phyloP scores from a whole-genome alignment of 2,888 invertebrate genomes.

The Archips crataeganus region DNA sequence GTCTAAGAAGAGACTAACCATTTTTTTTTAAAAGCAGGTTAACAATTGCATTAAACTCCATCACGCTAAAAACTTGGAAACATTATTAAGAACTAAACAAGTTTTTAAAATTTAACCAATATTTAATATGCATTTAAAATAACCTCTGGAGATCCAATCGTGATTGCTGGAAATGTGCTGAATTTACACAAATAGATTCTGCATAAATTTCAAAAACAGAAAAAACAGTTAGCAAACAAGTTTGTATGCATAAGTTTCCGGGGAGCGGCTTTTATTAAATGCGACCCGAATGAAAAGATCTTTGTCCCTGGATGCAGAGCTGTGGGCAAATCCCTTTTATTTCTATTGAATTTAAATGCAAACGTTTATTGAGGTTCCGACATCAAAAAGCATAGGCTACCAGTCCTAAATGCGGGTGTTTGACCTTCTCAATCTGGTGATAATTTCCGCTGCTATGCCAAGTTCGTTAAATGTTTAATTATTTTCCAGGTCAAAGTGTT shows the following conservation, averaged over 20 bases:
- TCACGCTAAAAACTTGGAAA: too few relatives aligned
- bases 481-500: slow-evolving; percentile 90
- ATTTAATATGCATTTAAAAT: not conserved
- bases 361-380: slow-evolving; percentile 12
- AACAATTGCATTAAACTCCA: too few relatives aligned
- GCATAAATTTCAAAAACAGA: slow-evolving; percentile 4
- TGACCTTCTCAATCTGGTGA: not conserved
- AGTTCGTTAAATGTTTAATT: slow-evolving; percentile 16
- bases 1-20: too few relatives aligned
- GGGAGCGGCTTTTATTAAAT: not conserved
- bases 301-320: slow-evolving; percentile 1
- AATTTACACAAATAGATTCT: not conserved
- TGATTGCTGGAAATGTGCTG: not conserved
- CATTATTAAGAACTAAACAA: too few relatives aligned
- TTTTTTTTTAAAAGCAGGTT: too few relatives aligned
- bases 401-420: not conserved
- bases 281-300: slow-evolving; percentile 7
- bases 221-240: slow-evolving; percentile 9
- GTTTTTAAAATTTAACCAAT: too few relatives aligned
- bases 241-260: slow-evolving; percentile 9
- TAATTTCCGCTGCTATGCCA: slow-evolving; percentile 1
- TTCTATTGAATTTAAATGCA: slow-evolving; percentile 11
- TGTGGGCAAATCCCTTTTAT: not conserved
- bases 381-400: slow-evolving; percentile 16
- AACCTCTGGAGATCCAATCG: not conserved